Evolutionary conservation across 2,113 vertebrate species (phyloP).

Genomic region (Mandrillus leucophaeus): DNA sequence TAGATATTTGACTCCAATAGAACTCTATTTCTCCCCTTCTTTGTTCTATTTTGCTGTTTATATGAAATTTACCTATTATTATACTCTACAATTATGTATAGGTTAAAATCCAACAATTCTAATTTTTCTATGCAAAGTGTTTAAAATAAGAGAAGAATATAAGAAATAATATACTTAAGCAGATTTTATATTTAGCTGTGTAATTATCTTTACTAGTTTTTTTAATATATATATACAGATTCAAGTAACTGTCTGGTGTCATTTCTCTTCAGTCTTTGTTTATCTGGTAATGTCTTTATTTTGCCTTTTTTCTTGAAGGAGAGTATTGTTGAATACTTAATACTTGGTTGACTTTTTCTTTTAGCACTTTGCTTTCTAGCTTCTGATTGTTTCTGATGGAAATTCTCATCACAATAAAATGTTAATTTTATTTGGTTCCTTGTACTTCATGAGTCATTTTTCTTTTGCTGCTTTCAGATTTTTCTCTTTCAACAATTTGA

Average conservation of each 20-base stretch:
- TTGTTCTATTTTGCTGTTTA: background rate
- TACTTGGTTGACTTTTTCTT: background rate
- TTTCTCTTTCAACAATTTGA: conserved; percentile 21
- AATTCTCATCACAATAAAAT: background rate
- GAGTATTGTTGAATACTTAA: background rate
- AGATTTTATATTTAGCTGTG: background rate
- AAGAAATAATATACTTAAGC: background rate
- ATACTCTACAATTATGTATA: background rate
- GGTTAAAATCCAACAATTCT: background rate
- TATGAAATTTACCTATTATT: background rate
- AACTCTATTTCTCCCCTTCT: background rate
- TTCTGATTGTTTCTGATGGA: background rate
- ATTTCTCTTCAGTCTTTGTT: background rate
- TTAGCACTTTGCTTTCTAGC: background rate
- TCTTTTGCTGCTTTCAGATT: background rate
- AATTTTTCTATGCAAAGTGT: background rate
- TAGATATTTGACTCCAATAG: background rate
- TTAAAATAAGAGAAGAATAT: background rate
- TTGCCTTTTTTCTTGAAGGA: background rate
- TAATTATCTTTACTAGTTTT: background rate
- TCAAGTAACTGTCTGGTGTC: background rate
- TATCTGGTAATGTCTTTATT: background rate
- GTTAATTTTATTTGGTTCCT: background rate
- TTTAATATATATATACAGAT: background rate
- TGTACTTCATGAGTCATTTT: background rate